phyloP scores from a whole-genome alignment of 2,888 invertebrate species.

The Thalpophila matura region DNA sequence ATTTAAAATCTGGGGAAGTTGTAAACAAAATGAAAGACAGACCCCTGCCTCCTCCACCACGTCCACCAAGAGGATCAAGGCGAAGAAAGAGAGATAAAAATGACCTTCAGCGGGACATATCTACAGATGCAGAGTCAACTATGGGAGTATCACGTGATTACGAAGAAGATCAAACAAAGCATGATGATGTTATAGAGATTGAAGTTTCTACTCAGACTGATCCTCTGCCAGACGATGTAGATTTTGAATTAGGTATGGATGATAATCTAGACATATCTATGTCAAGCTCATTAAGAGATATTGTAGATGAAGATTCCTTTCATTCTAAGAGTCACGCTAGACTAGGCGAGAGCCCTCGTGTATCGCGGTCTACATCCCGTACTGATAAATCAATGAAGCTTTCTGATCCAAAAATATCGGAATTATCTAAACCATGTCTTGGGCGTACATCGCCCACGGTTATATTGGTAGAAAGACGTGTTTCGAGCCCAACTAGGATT shows the following conservation, averaged over 20 bases:
- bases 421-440: constrained; percentile 88
- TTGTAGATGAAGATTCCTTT: constrained; percentile 89
- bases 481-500: constrained; percentile 91
- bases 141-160: constrained; percentile 62
- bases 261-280: constrained; percentile 86
- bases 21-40: constrained; percentile 96
- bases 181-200: constrained; percentile 90
- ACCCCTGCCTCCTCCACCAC: constrained; percentile 96
- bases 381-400: constrained; percentile 91
- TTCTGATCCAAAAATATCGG: constrained; percentile 90
- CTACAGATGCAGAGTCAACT: constrained; percentile 56
- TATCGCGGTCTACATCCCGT: constrained; percentile 89
- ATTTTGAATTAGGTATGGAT: constrained; percentile 91
- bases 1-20: constrained; percentile 94
- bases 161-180: constrained; percentile 64
- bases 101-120: constrained; percentile 64
- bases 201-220: constrained; percentile 96
- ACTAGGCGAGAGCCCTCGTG: constrained; percentile 84
- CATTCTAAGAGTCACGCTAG: constrained; percentile 86
- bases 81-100: constrained; percentile 77
- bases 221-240: constrained; percentile 95
- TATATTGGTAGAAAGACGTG: constrained; percentile 91
- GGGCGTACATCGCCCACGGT: constrained; percentile 92
- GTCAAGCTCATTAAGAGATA: constrained; percentile 86
- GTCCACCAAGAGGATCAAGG: constrained; percentile 93